phyloP scores from a whole-genome alignment of 1,140 invertebrate species.

The Hypsibius dujardini region DNA sequence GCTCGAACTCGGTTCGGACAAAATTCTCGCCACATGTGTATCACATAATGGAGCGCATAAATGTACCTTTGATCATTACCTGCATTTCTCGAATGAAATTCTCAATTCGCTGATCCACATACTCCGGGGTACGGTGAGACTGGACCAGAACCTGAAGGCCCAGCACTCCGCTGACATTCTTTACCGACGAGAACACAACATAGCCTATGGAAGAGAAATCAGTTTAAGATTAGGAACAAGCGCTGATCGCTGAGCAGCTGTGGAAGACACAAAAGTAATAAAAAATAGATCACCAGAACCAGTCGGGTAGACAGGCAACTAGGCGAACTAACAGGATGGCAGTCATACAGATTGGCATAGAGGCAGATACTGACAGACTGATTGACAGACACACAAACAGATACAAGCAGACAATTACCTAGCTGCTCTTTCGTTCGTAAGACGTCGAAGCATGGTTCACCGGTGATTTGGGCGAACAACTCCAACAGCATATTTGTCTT shows the following conservation, averaged over 20 bases:
- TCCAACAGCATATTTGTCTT: slow-evolving; percentile 63
- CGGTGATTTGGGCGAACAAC: slow-evolving; percentile 66
- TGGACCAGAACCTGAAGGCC: slow-evolving; percentile 73
- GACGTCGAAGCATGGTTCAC: slow-evolving; percentile 74
- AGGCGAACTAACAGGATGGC: too few relatives aligned
- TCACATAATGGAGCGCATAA: too few relatives aligned
- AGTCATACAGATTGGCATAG: too few relatives aligned
- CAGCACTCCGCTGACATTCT: slow-evolving; percentile 59
- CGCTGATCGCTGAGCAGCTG: too few relatives aligned
- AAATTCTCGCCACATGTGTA: too few relatives aligned
- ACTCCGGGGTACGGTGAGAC: slow-evolving; percentile 20
- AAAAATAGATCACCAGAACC: too few relatives aligned
- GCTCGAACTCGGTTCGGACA: too few relatives aligned
- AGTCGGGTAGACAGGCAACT: too few relatives aligned
- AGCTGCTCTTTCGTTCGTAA: slow-evolving; percentile 77
- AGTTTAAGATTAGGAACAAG: not conserved
- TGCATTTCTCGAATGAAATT: slow-evolving; percentile 15
- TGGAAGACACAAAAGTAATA: too few relatives aligned
- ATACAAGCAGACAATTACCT: slow-evolving; percentile 34
- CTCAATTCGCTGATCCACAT: not conserved
- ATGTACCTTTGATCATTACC: not conserved
- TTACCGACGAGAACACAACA: slow-evolving; percentile 72
- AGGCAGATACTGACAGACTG: too few relatives aligned
- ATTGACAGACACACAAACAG: too few relatives aligned
- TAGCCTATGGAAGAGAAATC: slow-evolving; percentile 47